Base-by-base conservation (phyloP, 2,888 invertebrate genomes). In the Perdita meconis region DNA sequence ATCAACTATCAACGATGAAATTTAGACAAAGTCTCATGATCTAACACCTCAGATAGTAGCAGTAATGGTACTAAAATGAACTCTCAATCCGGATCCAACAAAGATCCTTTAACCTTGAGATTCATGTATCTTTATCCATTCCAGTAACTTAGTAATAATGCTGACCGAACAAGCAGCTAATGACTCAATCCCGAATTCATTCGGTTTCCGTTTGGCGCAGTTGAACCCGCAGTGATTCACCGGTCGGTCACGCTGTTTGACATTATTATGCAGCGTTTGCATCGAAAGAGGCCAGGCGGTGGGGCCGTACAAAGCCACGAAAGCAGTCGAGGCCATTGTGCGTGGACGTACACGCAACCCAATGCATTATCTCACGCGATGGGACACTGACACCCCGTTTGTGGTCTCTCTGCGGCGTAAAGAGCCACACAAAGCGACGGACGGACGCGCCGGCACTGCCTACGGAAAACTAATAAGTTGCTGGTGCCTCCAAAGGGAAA, bases 331-430 rank as follows among this genome's bases (percentile, higher is more conserved):
- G 83, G 74, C 83, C 76, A 81, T 84, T 85, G 85, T 83, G 85
- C 83, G 85, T 85, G 72, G 75, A 78, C 83, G 67, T 78, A 81
- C 81, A 76, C 76, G 82, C 83, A 81, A 82, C 79, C 77, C 83
- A 78, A 82, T 74, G 86, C 80, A 86, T 87, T 87, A 85, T 87
- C 86, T 87, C 87, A 84, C 83, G 87, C 87, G 85, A 87, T 86
- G 87, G 86, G 80, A 84, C 84, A 86, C 79, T 81, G 87, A 87
- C 87, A 87, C 87, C 86, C 83, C 78, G 82, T 87, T 87, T 86
- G 87, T 76, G 87, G 87, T 87, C 78, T 83, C 80, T 81, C 74
- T 81, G 87, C 70, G 87, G 85, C 81, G 82, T 78, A 72, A 73
- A 82, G 78, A 85, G 76, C 83, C 73, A 79, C 85, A 85, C 81